Base-by-base conservation (phyloP, 2,113 vertebrate species). In the Salvelinus alpinus region DNA sequence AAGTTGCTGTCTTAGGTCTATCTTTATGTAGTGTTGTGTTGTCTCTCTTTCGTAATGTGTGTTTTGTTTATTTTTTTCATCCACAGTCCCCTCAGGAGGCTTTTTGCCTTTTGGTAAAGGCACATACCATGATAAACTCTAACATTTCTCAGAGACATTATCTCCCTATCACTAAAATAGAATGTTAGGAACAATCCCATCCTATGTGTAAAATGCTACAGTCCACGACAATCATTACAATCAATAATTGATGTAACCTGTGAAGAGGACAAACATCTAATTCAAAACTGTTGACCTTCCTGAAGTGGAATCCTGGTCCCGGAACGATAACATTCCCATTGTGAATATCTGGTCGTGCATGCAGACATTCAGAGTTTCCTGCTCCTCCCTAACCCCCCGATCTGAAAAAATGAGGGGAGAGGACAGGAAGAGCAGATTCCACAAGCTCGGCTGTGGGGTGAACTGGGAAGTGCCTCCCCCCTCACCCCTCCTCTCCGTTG, bases 341-440 rank as follows among this genome's bases (percentile, higher is more conserved):
- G 73, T 51, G 69, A 24, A 80, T 76, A 79, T 74, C 73, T 70
- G 78, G 75, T 64, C 59, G 82, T 68, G 83, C 77, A 82, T 54
- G 77, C 77, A 83, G 85, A 86, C 82, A 64, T 74, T 85, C 73
- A 73, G 77, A 64, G 65, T 75, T 87, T 85, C 77, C 82, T 82
- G 85, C 79, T 79, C 86, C 85, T 86, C 87, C 85, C 82, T 78
- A 80, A 75, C 70, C 79, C 62, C 62, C 73, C 74, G 75, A 80
- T 74, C 38, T 72, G 68, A 73, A 31, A 83, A 82, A 75, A 60
- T 38, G 71, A 66, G 76, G 75, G 82, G 78, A 85, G 62, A 75
- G 64, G 54, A 86, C 73, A 85, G 81, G 87, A 91, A 85, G 70
- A 59, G 16, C 59, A 83, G 82, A 90, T 85, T 87, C 83, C 73